A percentile compares a stretch with the other conserved stretches of the same genome.
Conservation (phyloP, 2,888 invertebrate genomes). For the Leptinotarsa peninsularis region DNA sequence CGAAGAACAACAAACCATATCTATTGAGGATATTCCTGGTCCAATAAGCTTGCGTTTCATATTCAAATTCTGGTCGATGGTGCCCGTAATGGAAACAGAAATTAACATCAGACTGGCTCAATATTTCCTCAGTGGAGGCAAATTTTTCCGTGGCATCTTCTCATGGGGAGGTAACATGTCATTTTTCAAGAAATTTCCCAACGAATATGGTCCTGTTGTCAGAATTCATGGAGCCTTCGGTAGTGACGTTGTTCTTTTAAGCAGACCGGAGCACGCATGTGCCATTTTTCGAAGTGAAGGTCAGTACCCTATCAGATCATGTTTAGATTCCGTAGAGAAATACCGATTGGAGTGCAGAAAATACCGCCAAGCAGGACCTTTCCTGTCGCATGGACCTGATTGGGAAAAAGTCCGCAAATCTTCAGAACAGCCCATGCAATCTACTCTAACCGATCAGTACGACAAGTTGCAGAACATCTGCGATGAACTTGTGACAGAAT, state of each 20-base stretch:
- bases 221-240: constrained; percentile 75
- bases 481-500: constrained; percentile 68
- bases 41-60: constrained; percentile 71
- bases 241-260: constrained; percentile 73
- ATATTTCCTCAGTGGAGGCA: constrained; percentile 69
- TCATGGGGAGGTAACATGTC: constrained; percentile 66
- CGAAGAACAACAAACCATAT: constrained; percentile 31
- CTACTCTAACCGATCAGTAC: constrained; percentile 65
- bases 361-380: constrained; percentile 70
- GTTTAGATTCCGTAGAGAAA: constrained; percentile 74
- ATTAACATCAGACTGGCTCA: constrained; percentile 70
- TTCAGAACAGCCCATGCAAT: constrained; percentile 68
- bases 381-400: constrained; percentile 70
- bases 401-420: constrained; percentile 71
- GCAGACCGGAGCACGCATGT: constrained; percentile 74
- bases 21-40: constrained; percentile 76
- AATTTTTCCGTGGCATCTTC: constrained; percentile 65
- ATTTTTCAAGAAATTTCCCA: constrained; percentile 66
- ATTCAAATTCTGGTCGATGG: constrained; percentile 71
- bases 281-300: constrained; percentile 74
- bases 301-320: constrained; percentile 71
- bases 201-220: constrained; percentile 75
- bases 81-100: constrained; percentile 75
- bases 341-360: constrained; percentile 72
- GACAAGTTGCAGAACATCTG: constrained; percentile 63